A percentile compares a stretch with the other conserved stretches of the same genome.
Conservation (phyloP, 1,140 invertebrate genomes). For the Fopius arisanus region DNA sequence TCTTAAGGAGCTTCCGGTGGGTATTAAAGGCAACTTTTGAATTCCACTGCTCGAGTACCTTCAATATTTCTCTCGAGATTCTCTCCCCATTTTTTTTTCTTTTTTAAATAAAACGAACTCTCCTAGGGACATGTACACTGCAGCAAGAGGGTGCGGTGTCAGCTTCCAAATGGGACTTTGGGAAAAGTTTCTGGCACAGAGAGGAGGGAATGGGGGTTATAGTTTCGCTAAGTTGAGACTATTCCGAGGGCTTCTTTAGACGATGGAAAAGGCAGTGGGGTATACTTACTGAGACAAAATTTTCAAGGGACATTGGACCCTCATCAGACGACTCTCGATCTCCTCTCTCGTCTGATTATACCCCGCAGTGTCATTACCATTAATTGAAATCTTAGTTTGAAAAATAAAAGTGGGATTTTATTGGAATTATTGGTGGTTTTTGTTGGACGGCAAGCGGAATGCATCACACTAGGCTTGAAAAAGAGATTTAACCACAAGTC, state of each 20-base stretch:
- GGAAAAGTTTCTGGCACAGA: slow-evolving; percentile 56
- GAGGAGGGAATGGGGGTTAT: neutral
- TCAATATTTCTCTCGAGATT: slow-evolving; percentile 5
- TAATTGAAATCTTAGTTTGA: slow-evolving; percentile 61
- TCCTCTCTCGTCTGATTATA: neutral
- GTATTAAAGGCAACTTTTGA: slow-evolving; percentile 46
- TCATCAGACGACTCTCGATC: neutral
- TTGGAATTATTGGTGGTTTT: neutral
- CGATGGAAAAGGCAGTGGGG: neutral
- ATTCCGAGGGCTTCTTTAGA: neutral
- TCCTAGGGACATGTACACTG: neutral
- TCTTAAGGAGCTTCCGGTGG: slow-evolving; percentile 50
- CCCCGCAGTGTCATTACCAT: slow-evolving; percentile 55
- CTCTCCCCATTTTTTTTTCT: neutral
- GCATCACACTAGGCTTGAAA: neutral
- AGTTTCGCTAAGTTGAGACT: slow-evolving; percentile 15
- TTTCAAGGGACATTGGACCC: neutral
- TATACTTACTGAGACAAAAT: slow-evolving; percentile 12
- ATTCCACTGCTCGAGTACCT: neutral
- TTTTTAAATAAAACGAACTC: neutral
- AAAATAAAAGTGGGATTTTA: too few species aligned
- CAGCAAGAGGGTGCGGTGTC: slow-evolving; percentile 39
- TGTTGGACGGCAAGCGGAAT: neutral
- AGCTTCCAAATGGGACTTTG: slow-evolving; percentile 56
- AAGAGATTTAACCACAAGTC: neutral